Evolutionary conservation across 2,797 vertebrate species (phyloP).

Genomic region (Megalops cyprinoides): DNA sequence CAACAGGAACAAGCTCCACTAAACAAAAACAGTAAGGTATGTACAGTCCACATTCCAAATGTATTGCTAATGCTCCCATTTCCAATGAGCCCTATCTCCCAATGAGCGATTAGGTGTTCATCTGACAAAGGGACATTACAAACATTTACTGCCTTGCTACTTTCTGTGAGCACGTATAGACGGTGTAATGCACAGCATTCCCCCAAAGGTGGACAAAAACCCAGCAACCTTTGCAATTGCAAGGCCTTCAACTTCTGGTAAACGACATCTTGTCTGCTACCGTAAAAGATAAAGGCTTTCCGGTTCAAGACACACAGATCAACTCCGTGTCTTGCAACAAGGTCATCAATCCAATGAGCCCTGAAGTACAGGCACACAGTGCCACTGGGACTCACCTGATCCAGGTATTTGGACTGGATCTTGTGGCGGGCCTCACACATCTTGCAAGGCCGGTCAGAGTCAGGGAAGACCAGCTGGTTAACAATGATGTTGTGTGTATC

Average conservation of each 20-base stretch:
- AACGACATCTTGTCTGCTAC: too few relatives aligned
- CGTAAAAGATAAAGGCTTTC: too few relatives aligned
- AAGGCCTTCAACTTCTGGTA: too few relatives aligned
- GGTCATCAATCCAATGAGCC: too few relatives aligned
- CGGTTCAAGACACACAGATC: too few relatives aligned
- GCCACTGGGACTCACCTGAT: slow-evolving; percentile 78
- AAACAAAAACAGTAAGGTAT: neutral
- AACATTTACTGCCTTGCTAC: neutral
- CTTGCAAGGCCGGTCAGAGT: slow-evolving; percentile 83
- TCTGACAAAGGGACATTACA: neutral
- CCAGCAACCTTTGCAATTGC: too few relatives aligned
- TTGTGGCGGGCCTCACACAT: slow-evolving; percentile 95
- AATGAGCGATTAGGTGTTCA: neutral
- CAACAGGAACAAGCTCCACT: neutral
- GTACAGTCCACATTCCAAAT: neutral
- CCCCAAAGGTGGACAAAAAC: neutral
- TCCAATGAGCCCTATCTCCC: neutral
- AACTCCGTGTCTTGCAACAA: too few relatives aligned
- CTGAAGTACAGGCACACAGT: neutral
- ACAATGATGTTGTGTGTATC: slow-evolving; percentile 96
- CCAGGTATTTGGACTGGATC: slow-evolving; percentile 95
- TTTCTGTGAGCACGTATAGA: neutral
- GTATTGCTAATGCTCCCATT: neutral
- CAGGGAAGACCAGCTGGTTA: slow-evolving; percentile 92
- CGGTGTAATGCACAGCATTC: too few relatives aligned